phyloP scores from a whole-genome alignment of 2,113 vertebrate species.

The Vulpes lagopus region DNA sequence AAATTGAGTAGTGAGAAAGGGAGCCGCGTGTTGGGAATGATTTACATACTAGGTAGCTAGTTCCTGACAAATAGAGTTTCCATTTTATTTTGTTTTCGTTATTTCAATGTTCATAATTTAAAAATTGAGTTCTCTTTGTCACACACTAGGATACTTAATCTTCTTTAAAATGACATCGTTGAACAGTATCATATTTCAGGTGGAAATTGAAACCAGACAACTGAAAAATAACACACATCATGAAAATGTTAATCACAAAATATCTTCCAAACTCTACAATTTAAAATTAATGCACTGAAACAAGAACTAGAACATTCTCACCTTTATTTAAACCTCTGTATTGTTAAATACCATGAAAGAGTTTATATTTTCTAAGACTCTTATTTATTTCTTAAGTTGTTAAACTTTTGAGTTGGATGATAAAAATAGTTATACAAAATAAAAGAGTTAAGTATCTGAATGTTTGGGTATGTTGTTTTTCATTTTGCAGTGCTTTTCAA shows the following conservation, averaged over 20 bases:
- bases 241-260: conserved; percentile 76
- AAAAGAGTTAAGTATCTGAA: not conserved
- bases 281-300: conserved; percentile 72
- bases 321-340: conserved; percentile 48
- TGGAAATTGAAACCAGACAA: conserved; percentile 41
- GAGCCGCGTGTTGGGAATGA: not conserved
- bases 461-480: conserved; percentile 36
- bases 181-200: conserved; percentile 68
- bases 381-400: not conserved
- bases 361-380: conserved; percentile 4
- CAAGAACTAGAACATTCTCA: conserved; percentile 64
- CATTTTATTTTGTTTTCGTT: conserved; percentile 65
- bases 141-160: conserved; percentile 61
- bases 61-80: not conserved
- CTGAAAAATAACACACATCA: conserved; percentile 69
- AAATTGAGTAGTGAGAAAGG: not conserved
- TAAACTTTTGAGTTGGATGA: not conserved
- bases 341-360: conserved; percentile 50
- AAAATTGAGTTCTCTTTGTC: conserved; percentile 66
- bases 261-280: conserved; percentile 56
- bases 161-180: conserved; percentile 70
- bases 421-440: not conserved
- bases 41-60: conserved; percentile 11
- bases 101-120: conserved; percentile 66
- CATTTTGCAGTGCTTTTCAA: not conserved